These are phyloP conservation scores for Pammene aurita DNA, from an alignment of 2,888 invertebrate species.

Conservation along the genomic window DNA sequence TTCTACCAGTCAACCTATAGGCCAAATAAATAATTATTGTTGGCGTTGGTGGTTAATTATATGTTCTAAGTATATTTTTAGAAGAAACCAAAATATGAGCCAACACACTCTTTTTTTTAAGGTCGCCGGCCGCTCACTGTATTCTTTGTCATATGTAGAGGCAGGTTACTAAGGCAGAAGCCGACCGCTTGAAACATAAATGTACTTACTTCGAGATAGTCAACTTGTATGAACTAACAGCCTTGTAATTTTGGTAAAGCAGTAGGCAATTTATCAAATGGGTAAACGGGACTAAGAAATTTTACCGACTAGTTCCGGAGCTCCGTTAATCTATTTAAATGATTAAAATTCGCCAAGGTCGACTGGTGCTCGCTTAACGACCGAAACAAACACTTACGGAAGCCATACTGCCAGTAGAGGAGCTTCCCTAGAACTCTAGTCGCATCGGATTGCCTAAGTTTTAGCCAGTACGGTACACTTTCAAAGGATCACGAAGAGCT, in stretches of 20 bases:
- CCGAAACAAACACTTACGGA: neutral
- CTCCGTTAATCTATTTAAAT: slow-evolving; percentile 5
- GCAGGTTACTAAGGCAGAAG: slow-evolving; percentile 6
- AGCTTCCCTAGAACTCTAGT: no score
- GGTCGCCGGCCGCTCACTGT: neutral
- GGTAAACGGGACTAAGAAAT: slow-evolving; percentile 15
- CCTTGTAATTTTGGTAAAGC: slow-evolving; percentile 13
- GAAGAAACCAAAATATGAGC: no score
- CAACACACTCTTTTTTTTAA: neutral
- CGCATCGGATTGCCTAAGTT: neutral
- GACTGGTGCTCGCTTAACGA: neutral
- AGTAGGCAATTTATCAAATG: slow-evolving; percentile 16
- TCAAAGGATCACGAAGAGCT: no score
- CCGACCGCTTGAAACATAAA: slow-evolving; percentile 12
- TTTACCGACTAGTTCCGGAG: slow-evolving; percentile 9
- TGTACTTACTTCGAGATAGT: slow-evolving; percentile 4
- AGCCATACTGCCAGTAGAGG: neutral
- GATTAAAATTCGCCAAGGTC: neutral
- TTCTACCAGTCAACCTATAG: no score
- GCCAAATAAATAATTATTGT: no score
- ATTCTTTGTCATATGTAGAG: neutral
- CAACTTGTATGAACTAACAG: slow-evolving; percentile 24
- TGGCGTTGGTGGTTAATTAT: no score
- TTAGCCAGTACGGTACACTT: no score
- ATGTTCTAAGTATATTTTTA: no score